These are phyloP conservation scores for Arrhopalites spinosus DNA, from an alignment of 2,888 invertebrate species.

Conservation along the genomic window DNA sequence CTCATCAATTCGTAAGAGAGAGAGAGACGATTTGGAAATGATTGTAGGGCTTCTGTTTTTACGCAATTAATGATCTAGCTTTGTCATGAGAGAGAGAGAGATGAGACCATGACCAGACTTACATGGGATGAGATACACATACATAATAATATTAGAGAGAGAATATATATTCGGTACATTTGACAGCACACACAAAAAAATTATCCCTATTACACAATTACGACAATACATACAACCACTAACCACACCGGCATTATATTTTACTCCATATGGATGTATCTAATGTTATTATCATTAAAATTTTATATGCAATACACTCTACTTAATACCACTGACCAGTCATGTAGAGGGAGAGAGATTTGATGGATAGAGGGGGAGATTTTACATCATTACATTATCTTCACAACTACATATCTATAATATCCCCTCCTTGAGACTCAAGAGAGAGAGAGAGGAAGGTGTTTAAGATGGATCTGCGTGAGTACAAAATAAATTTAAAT, in stretches of 20 bases:
- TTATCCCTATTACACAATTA: no score
- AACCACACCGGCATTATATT: not conserved
- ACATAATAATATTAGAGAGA: not conserved
- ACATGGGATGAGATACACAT: not conserved
- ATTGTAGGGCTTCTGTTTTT: conserved; percentile 37
- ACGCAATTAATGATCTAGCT: conserved; percentile 30
- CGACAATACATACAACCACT: not conserved
- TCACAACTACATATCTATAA: no score
- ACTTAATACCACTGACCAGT: no score
- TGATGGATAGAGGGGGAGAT: not conserved
- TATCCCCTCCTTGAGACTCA: no score
- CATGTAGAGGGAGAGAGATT: no score
- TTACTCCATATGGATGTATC: no score
- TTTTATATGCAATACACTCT: no score
- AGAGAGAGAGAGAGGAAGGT: not conserved
- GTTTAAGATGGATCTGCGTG: not conserved
- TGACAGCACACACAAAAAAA: not conserved
- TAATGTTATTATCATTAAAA: no score
- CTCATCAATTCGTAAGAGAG: conserved; percentile 33
- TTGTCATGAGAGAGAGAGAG: conserved; percentile 22
- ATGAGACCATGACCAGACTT: conserved; percentile 4
- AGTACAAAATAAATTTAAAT: not conserved
- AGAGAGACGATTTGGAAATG: conserved; percentile 36
- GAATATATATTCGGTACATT: not conserved
- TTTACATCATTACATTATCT: no score